phyloP scores from a whole-genome alignment of 2,113 vertebrate species.

The Caretta caretta region DNA sequence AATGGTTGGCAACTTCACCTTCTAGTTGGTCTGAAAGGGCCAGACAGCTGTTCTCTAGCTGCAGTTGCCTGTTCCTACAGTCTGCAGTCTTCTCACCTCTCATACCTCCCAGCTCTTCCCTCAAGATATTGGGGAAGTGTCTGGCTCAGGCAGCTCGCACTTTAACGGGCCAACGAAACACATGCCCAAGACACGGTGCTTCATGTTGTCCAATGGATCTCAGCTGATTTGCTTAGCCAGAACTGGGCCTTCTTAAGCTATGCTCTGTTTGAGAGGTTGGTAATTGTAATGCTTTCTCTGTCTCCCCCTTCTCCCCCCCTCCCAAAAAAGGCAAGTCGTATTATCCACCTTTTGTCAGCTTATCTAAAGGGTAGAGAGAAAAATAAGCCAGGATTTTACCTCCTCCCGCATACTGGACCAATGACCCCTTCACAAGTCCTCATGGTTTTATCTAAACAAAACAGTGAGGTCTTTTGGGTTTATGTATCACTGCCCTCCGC shows the following conservation, averaged over 20 bases:
- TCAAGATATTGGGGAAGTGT: neutral
- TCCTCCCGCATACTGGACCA: slow-evolving; percentile 47
- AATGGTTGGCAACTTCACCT: slow-evolving; percentile 17
- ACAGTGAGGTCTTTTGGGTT: neutral
- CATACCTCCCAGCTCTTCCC: neutral
- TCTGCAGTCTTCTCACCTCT: neutral
- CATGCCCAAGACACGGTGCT: neutral
- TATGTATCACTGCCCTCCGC: neutral
- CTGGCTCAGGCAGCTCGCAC: neutral
- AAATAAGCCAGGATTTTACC: neutral
- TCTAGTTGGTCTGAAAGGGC: neutral
- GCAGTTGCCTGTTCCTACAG: neutral
- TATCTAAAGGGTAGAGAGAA: neutral
- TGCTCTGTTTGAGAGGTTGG: rapidly evolving
- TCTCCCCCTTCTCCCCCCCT: too few species aligned
- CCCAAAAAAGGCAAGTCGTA: neutral
- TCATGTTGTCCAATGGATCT: neutral
- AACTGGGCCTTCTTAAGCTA: rapidly evolving
- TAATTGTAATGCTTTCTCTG: rapidly evolving
- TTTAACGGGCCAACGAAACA: neutral
- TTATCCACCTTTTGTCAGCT: rapidly evolving
- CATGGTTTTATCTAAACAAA: neutral
- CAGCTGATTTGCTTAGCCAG: neutral
- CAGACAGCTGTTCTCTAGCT: rapidly evolving
- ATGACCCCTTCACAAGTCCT: slow-evolving; percentile 40